phyloP scores from a whole-genome alignment of 1,140 invertebrate species.

The Pogonus chalceus region DNA sequence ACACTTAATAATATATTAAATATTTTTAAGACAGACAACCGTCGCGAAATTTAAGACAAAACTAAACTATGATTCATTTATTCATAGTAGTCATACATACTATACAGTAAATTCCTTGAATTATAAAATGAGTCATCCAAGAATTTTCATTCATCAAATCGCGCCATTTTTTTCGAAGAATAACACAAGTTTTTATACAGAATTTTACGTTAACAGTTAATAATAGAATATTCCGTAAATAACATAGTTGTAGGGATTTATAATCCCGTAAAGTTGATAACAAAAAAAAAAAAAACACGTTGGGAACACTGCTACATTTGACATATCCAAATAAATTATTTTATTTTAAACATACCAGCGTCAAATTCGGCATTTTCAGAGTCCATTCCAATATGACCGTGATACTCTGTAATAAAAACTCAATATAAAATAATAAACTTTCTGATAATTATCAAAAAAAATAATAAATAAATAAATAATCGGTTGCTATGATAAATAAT shows the following conservation, averaged over 20 bases:
- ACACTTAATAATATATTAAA: constrained; percentile 12
- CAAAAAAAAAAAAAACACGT: constrained; percentile 5
- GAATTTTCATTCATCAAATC: constrained; percentile 16
- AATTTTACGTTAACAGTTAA: no score
- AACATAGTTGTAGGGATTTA: constrained; percentile 2
- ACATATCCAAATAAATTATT: not conserved
- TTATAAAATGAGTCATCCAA: constrained; percentile 12
- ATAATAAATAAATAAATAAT: constrained; percentile 21
- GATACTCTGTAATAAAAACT: constrained; percentile 45
- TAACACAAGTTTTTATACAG: not conserved
- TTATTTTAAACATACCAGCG: constrained; percentile 38
- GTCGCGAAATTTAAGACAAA: constrained; percentile 20
- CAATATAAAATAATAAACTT: constrained; percentile 7
- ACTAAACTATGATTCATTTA: constrained; percentile 17
- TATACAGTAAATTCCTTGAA: not conserved
- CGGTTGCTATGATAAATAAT: constrained; percentile 18
- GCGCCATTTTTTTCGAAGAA: constrained; percentile 8
- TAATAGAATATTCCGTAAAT: not conserved
- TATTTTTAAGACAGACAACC: constrained; percentile 22
- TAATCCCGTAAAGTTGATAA: not conserved
- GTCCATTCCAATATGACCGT: constrained; percentile 49
- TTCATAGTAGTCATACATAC: constrained; percentile 10
- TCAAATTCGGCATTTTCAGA: constrained; percentile 48
- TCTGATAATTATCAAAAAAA: constrained; percentile 13
- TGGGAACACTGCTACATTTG: not conserved